Base-by-base conservation (phyloP, 2,113 vertebrate species). In the Nerophis lumbriciformis region DNA sequence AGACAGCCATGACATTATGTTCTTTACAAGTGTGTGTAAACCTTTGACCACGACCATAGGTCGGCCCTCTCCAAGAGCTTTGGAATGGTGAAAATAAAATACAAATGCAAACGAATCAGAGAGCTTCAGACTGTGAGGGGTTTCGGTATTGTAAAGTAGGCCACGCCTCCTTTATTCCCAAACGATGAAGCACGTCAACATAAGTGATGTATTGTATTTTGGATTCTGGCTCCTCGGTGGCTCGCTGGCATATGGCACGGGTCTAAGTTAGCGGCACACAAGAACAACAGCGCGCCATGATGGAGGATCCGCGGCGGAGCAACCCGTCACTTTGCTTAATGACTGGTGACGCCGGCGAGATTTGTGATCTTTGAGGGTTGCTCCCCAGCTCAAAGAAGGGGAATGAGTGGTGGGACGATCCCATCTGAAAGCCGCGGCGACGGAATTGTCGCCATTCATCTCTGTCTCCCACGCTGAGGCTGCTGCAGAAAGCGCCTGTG, bases 281-380 rank as follows among this genome's bases (percentile, higher is more conserved):
- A 57, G 42, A 57, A 19, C 54, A 42, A 56, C 54, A 21, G 9
- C 6, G n/a, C n/a, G 5, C 39, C 16, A 42, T 44, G 54, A 42
- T 57, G 38, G 38, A 57, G 9, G 9, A 19, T 12, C 37, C 38
- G n/a, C 54, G 6, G n/a, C 54, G n/a, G 54, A 44, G 37, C 38
- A 21, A 44, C 38, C 6, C 11, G 38, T 19, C 79, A 83, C 82
- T 83, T 68, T 76, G 82, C 73, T 87, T 86, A 89, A 87, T 85
- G 84, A 81, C 71, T 71, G 79, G 83, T 84, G 87, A 85, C 83
- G 87, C 82, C 77, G 68, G 79, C 74, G 55, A 72, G 80, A 85
- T 88, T 85, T 85, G 84, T 82, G 75, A 79, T 80, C 72, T 85
- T 75, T 84, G 81, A 87, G 87, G 87, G 81, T 85, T 66, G 59